Evolutionary conservation across 2,113 vertebrate genomes (phyloP).

Genomic region (Lophotis ruficrista): DNA sequence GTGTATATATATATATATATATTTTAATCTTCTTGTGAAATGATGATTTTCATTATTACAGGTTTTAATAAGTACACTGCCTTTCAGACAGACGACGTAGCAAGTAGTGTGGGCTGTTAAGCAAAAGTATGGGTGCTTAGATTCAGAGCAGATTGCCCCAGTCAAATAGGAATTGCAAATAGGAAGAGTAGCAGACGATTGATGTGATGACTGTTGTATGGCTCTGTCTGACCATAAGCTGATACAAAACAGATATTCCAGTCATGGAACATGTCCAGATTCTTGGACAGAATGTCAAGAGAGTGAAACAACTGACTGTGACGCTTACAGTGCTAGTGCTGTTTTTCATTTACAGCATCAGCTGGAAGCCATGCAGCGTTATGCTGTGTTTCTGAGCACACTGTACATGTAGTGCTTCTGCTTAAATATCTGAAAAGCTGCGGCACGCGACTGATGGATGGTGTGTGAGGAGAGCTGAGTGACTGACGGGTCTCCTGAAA

Average conservation of each 20-base stretch:
- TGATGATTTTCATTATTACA: background rate
- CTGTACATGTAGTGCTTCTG: background rate
- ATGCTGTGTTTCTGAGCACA: fast-evolving
- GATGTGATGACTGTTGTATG: background rate
- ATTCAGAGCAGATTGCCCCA: background rate
- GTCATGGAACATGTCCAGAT: background rate
- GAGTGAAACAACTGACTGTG: background rate
- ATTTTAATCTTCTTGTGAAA: background rate
- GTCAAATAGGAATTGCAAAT: background rate
- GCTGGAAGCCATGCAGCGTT: background rate
- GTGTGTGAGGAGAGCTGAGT: background rate
- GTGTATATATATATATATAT: background rate
- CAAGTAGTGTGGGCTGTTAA: background rate
- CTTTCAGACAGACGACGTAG: background rate
- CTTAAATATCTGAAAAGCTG: background rate
- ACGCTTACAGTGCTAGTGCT: background rate
- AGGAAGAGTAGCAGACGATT: background rate
- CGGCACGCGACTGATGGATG: background rate
- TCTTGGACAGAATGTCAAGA: background rate
- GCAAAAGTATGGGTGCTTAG: background rate
- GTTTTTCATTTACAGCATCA: background rate
- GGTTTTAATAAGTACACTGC: background rate
- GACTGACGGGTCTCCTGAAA: background rate
- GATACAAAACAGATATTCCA: background rate
- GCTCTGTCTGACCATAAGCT: background rate